Base-by-base conservation (phyloP, 2,888 invertebrate species). In the Apantesis nais region DNA sequence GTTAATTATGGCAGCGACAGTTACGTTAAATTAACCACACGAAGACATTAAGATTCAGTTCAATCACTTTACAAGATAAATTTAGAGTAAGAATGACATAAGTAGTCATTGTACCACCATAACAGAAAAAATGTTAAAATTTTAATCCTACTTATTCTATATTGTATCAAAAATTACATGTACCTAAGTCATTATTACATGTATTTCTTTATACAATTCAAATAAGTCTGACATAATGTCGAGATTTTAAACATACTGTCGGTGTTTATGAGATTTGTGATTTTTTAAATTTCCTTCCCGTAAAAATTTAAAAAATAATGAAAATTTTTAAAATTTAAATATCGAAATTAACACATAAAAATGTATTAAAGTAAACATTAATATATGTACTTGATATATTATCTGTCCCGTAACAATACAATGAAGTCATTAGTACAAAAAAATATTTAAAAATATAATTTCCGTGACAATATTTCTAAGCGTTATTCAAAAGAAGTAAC, bases 31-130 rank as follows among this genome's bases (percentile, higher is more conserved):
- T 82, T 81, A 86, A 86, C 86, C 81, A 88, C 84, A 78, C 85
- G 84, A 88, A 90, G 86, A 89, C 88, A 82, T 85, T 78, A 80
- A 84, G 82, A 87, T 81, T 87, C 88, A 86, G 88, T 88, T 89
- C 87, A 85, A 85, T 85, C 84, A 85, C 80, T 80, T 82, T 83
- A 84, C 78, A 84, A 74, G 83, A 77, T 82, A 65, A 80, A 71
- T 78, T 86, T 85, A 86, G 68, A 82, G 75, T 83, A 76, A 83
- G 67, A 76, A 78, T 82, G 83, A 82, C 74, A 80, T 78, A 82
- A 84, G 85, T 82, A 84, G 81, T 78, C 81, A 81, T 73, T 62
- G 70, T 71, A 74, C 16, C 76, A 29, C 39, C 9, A 22, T 25
- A 37, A 25, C 1, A 12, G 2, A 55, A 55, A 52, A 25, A 14